These are phyloP conservation scores for Drosophila villosipedis DNA, from an alignment of 2,888 invertebrate genomes.

Conservation along the genomic window DNA sequence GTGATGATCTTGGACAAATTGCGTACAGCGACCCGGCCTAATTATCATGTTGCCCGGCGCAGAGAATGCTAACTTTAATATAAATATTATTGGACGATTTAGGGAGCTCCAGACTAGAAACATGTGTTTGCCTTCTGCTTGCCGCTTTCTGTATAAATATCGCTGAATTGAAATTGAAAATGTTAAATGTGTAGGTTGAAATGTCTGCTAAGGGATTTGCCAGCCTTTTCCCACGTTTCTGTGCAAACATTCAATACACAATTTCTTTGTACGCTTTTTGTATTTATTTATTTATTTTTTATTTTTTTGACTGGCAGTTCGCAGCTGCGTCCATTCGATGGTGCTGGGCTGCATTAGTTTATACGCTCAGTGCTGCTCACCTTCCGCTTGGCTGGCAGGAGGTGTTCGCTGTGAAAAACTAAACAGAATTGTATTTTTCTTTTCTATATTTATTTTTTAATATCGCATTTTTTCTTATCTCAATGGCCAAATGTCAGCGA, in stretches of 20 bases:
- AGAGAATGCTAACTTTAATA: neutral
- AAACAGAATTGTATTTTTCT: slow-evolving; percentile 45
- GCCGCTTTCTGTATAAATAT: slow-evolving; percentile 8
- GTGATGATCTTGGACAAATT: slow-evolving; percentile 43
- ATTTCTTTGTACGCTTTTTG: slow-evolving; percentile 4
- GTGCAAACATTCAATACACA: slow-evolving; percentile 49
- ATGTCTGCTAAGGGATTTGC: slow-evolving; percentile 7
- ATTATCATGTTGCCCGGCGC: slow-evolving; percentile 41
- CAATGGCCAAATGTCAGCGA: slow-evolving; percentile 42
- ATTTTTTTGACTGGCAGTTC: slow-evolving; percentile 32
- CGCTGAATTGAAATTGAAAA: slow-evolving; percentile 40
- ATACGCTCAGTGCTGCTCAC: slow-evolving; percentile 62
- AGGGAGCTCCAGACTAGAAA: neutral
- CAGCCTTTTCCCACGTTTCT: neutral
- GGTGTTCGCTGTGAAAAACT: slow-evolving; percentile 38
- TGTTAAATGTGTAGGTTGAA: slow-evolving; percentile 16
- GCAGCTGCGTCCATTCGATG: slow-evolving; percentile 61
- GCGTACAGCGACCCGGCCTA: slow-evolving; percentile 44
- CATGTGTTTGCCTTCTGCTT: neutral
- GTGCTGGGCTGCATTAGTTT: slow-evolving; percentile 61
- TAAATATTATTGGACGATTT: neutral
- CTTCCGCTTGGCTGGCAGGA: slow-evolving; percentile 36
- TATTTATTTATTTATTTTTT: slow-evolving; percentile 1
- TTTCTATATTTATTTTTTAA: slow-evolving; percentile 1
- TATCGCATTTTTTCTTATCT: slow-evolving; percentile 16